Evolutionary conservation across 2,797 vertebrate species (phyloP).

Genomic region (Borostomias antarcticus): DNA sequence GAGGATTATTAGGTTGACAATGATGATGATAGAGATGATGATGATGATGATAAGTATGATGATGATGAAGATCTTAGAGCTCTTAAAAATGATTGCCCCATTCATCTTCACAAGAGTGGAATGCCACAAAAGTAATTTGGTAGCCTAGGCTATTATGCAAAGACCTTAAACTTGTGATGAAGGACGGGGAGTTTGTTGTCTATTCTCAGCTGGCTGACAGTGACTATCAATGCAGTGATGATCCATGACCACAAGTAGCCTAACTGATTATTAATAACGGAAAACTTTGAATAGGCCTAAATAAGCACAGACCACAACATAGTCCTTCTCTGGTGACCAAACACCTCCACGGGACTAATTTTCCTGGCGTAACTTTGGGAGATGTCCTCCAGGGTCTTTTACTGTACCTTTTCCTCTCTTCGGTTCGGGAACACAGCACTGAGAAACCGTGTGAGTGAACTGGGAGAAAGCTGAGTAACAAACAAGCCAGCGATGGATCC

Average conservation of each 20-base stretch:
- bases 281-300: too few species aligned
- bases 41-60: not conserved
- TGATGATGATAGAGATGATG: not conserved
- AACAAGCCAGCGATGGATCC: slow-evolving; percentile 39
- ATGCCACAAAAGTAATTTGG: not conserved
- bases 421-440: slow-evolving; percentile 35
- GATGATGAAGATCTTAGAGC: slow-evolving; percentile 14
- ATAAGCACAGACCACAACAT: not conserved
- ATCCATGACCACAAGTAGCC: too few species aligned
- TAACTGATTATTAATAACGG: too few species aligned
- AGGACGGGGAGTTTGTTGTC: not conserved
- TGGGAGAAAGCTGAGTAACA: slow-evolving; percentile 39
- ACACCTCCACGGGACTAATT: not conserved
- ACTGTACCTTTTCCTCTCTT: slow-evolving; percentile 11
- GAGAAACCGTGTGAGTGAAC: slow-evolving; percentile 43
- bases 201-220: not conserved
- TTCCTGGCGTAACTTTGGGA: too few species aligned
- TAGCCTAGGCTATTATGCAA: too few species aligned
- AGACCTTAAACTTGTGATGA: not conserved
- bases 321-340: not conserved
- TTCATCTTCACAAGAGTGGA: not conserved
- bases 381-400: too few species aligned
- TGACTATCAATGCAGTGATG: not conserved
- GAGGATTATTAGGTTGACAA: slow-evolving; percentile 15
- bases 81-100: not conserved